Conservation (phyloP, 2,888 invertebrate genomes). For the Tiliacea aurago region DNA sequence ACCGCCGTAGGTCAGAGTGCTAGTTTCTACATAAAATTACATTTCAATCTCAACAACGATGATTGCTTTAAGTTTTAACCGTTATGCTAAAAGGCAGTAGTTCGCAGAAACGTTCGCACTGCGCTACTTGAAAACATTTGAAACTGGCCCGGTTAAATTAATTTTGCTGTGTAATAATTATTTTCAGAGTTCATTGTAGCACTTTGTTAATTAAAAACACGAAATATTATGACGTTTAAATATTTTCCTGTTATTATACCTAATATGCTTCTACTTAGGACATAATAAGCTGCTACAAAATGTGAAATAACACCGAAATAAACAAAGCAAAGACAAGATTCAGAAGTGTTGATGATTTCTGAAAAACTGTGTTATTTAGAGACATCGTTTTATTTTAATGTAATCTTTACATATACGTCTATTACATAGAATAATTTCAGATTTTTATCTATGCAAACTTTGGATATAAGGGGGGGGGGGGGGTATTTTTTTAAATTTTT, state of each 20-base stretch:
- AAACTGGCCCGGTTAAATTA: conserved; percentile 15
- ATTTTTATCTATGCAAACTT: too few relatives aligned
- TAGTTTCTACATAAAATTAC: conserved; percentile 81
- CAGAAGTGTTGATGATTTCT: too few relatives aligned
- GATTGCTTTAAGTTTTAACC: conserved; percentile 77
- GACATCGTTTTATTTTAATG: too few relatives aligned
- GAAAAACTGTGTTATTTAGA: too few relatives aligned
- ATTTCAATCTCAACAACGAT: conserved; percentile 79
- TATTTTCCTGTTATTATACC: neutral
- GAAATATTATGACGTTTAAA: neutral
- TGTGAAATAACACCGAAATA: neutral
- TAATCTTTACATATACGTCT: too few relatives aligned
- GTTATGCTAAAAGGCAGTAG: conserved; percentile 78
- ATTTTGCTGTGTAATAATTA: conserved; percentile 26
- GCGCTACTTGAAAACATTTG: conserved; percentile 25
- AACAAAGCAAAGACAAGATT: neutral
- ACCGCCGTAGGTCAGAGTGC: conserved; percentile 74
- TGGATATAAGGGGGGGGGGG: too few relatives aligned
- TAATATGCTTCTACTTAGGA: too few relatives aligned
- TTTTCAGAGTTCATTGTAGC: conserved; percentile 8
- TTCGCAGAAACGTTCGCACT: conserved; percentile 71
- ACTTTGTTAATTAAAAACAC: neutral
- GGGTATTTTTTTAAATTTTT: too few relatives aligned
- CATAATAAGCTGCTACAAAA: neutral
- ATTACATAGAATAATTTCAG: too few relatives aligned